A percentile compares a stretch with the other conserved stretches of the same genome.
Evolutionary conservation across 2,888 invertebrate genomes (phyloP).

Genomic region (Xestia ashworthii): DNA sequence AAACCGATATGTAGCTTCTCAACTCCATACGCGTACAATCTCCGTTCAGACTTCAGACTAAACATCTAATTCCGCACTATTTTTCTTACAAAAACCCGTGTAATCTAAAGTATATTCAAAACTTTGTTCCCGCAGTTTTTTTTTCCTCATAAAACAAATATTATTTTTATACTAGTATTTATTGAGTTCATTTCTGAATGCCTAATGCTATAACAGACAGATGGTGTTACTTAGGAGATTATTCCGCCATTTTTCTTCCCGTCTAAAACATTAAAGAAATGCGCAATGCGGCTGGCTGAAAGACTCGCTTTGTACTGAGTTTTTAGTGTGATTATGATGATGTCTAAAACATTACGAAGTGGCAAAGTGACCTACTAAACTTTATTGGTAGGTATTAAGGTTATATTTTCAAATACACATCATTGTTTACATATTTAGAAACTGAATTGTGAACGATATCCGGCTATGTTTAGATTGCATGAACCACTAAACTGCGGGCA

Average conservation of each 20-base stretch:
- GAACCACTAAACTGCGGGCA: slow-evolving; percentile 17
- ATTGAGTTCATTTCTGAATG: background rate
- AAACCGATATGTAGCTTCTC: slow-evolving; percentile 28
- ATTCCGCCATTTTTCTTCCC: background rate
- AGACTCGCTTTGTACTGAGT: too few species aligned
- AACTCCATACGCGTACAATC: slow-evolving; percentile 36
- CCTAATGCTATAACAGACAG: too few species aligned
- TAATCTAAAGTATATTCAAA: slow-evolving; percentile 10
- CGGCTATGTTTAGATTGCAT: slow-evolving; percentile 42
- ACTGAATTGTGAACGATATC: background rate
- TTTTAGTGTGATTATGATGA: too few species aligned
- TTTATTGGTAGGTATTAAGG: background rate
- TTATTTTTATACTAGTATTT: background rate
- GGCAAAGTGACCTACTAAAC: background rate
- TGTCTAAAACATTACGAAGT: background rate
- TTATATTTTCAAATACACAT: background rate
- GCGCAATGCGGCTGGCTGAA: too few species aligned
- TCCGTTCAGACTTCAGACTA: slow-evolving; percentile 40
- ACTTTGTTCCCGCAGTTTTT: background rate
- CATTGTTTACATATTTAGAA: background rate
- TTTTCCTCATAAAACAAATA: background rate
- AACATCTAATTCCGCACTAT: slow-evolving; percentile 39
- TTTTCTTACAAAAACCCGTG: slow-evolving; percentile 33
- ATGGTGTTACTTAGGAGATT: background rate
- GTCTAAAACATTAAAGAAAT: background rate